A percentile compares a stretch with the other conserved stretches of the same genome.
phyloP scores from a whole-genome alignment of 2,888 invertebrate genomes.

The Volucella bombylans region DNA sequence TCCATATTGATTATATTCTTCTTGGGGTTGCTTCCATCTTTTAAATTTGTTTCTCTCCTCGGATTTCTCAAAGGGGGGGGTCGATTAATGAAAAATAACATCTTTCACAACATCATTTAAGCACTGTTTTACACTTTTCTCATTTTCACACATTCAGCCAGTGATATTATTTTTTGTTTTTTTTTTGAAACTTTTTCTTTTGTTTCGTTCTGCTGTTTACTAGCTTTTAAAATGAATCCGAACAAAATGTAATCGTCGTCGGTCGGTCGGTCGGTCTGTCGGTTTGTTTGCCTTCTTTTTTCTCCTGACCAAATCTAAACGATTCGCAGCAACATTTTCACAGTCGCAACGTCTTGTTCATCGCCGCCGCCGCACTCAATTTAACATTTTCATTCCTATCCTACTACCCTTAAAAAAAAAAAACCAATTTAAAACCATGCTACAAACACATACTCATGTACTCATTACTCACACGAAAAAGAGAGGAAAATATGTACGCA shows the following conservation, averaged over 20 bases:
- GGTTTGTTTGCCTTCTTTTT: conserved; percentile 15
- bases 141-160: conserved; percentile 1
- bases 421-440: conserved; percentile 53
- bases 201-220: not conserved
- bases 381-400: conserved; percentile 71
- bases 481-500: conserved; percentile 60
- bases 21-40: conserved; percentile 68
- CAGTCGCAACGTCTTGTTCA: conserved; percentile 60
- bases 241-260: conserved; percentile 50
- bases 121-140: conserved; percentile 42
- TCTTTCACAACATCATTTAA: conserved; percentile 38
- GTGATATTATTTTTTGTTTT: not conserved
- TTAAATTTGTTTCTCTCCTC: conserved; percentile 46
- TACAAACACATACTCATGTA: conserved; percentile 23
- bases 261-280: conserved; percentile 20
- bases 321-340: conserved; percentile 72
- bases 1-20: conserved; percentile 72
- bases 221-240: not conserved
- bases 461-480: conserved; percentile 26
- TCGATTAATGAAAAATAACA: conserved; percentile 10
- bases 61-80: conserved; percentile 24
- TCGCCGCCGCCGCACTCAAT: conserved; percentile 71
- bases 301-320: conserved; percentile 65
- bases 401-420: conserved; percentile 70
- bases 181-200: not conserved